These are phyloP conservation scores for Drosophila mayri DNA, from an alignment of 1,140 invertebrate species.

Conservation along the genomic window DNA sequence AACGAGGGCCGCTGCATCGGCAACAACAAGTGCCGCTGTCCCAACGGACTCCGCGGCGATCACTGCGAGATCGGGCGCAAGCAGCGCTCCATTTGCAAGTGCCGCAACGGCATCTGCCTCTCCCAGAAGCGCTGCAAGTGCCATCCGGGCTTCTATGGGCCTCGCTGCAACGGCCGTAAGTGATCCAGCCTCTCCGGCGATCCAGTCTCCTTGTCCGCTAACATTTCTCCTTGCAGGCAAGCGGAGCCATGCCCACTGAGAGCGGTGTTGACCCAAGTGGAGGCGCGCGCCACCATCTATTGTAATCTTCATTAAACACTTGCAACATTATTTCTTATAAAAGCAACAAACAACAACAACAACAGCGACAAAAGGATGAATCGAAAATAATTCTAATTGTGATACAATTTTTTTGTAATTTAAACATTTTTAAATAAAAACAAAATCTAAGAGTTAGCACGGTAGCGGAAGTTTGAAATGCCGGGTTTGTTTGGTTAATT, in stretches of 20 bases:
- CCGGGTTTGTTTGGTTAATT: neutral
- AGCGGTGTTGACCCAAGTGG: neutral
- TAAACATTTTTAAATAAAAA: constrained; percentile 78
- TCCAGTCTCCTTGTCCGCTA: neutral
- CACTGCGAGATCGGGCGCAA: constrained; percentile 93
- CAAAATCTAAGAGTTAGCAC: constrained; percentile 35
- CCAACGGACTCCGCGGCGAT: constrained; percentile 91
- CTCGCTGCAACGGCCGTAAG: constrained; percentile 75
- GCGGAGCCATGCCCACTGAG: constrained; percentile 53
- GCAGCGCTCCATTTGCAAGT: constrained; percentile 90
- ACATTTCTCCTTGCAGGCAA: constrained; percentile 35
- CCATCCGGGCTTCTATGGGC: constrained; percentile 70
- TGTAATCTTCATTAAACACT: constrained; percentile 56
- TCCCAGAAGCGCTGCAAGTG: constrained; percentile 88
- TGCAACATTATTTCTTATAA: constrained; percentile 58
- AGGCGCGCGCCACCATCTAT: constrained; percentile 27
- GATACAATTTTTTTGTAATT: constrained; percentile 82
- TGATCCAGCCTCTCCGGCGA: constrained; percentile 2
- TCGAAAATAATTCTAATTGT: constrained; percentile 82
- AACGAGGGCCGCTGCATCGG: constrained; percentile 93
- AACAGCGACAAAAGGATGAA: constrained; percentile 42
- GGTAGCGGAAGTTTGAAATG: neutral
- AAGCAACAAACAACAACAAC: constrained; percentile 52
- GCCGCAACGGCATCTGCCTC: constrained; percentile 90
- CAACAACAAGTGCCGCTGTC: constrained; percentile 94